Evolutionary conservation across 2,113 vertebrate species (phyloP).

Genomic region (Rhinogobius similis): DNA sequence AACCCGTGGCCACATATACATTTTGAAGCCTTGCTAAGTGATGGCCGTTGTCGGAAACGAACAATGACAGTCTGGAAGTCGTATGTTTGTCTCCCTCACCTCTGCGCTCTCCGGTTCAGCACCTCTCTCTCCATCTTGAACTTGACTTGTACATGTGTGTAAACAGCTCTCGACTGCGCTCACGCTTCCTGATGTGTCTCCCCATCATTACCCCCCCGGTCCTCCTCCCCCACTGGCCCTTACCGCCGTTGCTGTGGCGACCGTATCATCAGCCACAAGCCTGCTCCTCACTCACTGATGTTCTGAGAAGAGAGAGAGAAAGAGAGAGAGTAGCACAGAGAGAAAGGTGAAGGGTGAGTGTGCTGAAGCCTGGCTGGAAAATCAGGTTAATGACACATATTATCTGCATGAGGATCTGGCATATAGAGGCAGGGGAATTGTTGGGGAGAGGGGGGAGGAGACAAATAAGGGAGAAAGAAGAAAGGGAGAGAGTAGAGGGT

Average conservation of each 20-base stretch:
- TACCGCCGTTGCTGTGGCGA: conserved; percentile 74
- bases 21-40: too few species aligned
- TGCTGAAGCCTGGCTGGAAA: conserved; percentile 49
- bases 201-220: conserved; percentile 56
- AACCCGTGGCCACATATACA: too few species aligned
- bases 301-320: conserved; percentile 61
- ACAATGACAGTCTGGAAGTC: too few species aligned
- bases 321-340: conserved; percentile 58
- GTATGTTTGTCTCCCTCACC: background rate
- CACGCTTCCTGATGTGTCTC: conserved; percentile 29
- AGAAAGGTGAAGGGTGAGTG: conserved; percentile 47
- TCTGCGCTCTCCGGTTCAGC: too few species aligned
- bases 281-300: conserved; percentile 67
- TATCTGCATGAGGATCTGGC: conserved; percentile 30
- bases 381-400: conserved; percentile 56
- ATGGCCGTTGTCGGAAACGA: too few species aligned
- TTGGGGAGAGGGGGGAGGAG: background rate
- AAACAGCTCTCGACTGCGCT: conserved; percentile 20
- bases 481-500: background rate
- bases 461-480: background rate
- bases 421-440: background rate
- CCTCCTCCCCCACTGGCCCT: conserved; percentile 51
- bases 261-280: conserved; percentile 71
- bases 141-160: conserved; percentile 30
- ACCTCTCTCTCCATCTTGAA: background rate